A percentile compares a stretch with the other conserved stretches of the same genome.
Conservation (phyloP, 2,888 invertebrate genomes). For the Nysson spinosus region DNA sequence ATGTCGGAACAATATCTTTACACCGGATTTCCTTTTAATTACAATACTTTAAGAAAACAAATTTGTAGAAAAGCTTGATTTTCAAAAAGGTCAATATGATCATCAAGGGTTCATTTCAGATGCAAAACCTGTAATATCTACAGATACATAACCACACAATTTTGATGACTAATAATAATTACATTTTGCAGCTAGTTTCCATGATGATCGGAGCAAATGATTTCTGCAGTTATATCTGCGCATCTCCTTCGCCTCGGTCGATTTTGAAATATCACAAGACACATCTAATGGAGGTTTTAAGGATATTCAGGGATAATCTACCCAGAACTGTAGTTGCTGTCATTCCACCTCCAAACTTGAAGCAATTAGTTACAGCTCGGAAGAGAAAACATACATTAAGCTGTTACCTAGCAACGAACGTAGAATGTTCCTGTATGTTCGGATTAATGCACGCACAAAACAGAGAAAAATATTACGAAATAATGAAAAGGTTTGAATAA, state of each 20-base stretch:
- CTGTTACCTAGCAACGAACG: slow-evolving; percentile 76
- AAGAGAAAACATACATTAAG: slow-evolving; percentile 70
- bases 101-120: no score
- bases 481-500: slow-evolving; percentile 75
- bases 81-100: no score
- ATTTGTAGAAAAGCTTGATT: no score
- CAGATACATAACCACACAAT: no score
- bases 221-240: slow-evolving; percentile 81
- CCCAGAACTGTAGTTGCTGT: slow-evolving; percentile 82
- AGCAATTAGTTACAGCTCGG: slow-evolving; percentile 72
- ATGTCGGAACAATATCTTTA: no score
- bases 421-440: slow-evolving; percentile 81
- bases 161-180: neutral
- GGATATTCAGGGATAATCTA: slow-evolving; percentile 80
- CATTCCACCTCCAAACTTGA: slow-evolving; percentile 78
- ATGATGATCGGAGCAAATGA: slow-evolving; percentile 82
- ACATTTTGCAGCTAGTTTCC: slow-evolving; percentile 78
- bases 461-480: slow-evolving; percentile 72
- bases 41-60: no score
- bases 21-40: no score
- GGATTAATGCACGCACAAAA: slow-evolving; percentile 70
- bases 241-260: slow-evolving; percentile 73
- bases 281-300: slow-evolving; percentile 78
- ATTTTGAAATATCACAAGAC: slow-evolving; percentile 77
- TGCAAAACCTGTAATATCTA: no score